Evolutionary conservation across 2,888 invertebrate species (phyloP), one percentile per base, ranked within the genome.

Genomic region (Drosophila kanekoi): DNA sequence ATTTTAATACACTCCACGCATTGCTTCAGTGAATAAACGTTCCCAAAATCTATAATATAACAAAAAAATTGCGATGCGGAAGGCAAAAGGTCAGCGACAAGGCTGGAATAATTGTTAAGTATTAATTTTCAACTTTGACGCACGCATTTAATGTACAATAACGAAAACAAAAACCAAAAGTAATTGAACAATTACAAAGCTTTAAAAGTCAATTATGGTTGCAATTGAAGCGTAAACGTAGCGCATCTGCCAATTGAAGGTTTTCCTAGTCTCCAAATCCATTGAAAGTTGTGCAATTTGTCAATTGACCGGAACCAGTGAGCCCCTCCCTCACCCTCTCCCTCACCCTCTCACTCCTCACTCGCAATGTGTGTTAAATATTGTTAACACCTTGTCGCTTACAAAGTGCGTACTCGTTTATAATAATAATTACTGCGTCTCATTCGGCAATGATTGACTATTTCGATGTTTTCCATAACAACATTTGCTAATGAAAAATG

Each of bases 221-320:
- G 58, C 57, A 82, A 63, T 69, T 58, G 54, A 78, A 64, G 56
- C 52, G 62, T 64, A 58, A 59, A 43, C 67, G 23, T 18, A 61
- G 72, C 84, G 69, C 87, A 86, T 86, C 87, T 82, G 81, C 87
- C 81, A 45, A 66, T 63, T 69, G 65, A 87, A 82, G 79, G 87
- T 75, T 62, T 54, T 54, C 49, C 61, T 47, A 38, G 54, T 51
- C 48, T 65, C 41, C 47, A 49, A 41, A 49, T 74, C 49, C 57
- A 77, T 64, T 71, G 72, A 86, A 77, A 67, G 73, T 59, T 83
- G 81, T 57, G 72, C 69, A 69, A 86, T 81, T 86, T 83, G 79
- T 81, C 84, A 79, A 62, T 47, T 38, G n/a, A 53, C 67, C 66
- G 66, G 49, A 66, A 56, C 56, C 32, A 13, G 40, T 49, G 14